Base-by-base conservation (phyloP, 2,113 vertebrate genomes). In the Lonchura striata region DNA sequence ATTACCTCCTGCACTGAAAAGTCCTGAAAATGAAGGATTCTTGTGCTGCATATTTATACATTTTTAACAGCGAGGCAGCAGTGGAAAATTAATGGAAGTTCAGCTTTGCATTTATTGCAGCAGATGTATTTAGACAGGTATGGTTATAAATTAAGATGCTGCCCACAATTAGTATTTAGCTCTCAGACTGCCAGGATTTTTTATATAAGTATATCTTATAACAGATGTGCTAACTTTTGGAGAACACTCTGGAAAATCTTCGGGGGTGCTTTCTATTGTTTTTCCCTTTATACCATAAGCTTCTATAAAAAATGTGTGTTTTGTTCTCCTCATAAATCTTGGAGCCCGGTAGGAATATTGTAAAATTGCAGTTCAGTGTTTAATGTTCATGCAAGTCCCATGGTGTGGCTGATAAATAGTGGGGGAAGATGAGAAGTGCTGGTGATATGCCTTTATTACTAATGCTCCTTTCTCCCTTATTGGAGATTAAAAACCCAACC, bases 311-410 rank as follows among this genome's bases (percentile, higher is more conserved):
- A 94, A 92, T 78, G n/a, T 64, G 82, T 84, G 57, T 75, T 95
- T 44, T 72, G 87, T 82, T 90, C 90, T 91, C 87, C 93, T 97
- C 95, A 94, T 96, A 96, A 97, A 94, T 97, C 95, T 95, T 47
- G 7, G 65, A 92, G 79, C 92, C 95, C 81, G 0, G 80, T 53
- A 97, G 96, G 96, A 96, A 97, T 96, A 93, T 90, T 94, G 86
- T 93, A 82, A 96, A 96, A 96, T 97, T 97, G 95, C 92, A 94
- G 86, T 94, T 96, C 91, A 92, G 94, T 96, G 95, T 95, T 97
- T 97, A 97, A 96, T 95, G 95, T 74, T 97, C 90, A 91, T 84
- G 86, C 7, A 9, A 86, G 88, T 94, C 95, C 96, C 96, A 44
- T 77, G 95, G 84, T 94, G 71, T 80, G 85, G 81, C 71, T 94